These are phyloP conservation scores for Mellivora capensis DNA, from an alignment of 2,113 vertebrate genomes.

Conservation along the genomic window DNA sequence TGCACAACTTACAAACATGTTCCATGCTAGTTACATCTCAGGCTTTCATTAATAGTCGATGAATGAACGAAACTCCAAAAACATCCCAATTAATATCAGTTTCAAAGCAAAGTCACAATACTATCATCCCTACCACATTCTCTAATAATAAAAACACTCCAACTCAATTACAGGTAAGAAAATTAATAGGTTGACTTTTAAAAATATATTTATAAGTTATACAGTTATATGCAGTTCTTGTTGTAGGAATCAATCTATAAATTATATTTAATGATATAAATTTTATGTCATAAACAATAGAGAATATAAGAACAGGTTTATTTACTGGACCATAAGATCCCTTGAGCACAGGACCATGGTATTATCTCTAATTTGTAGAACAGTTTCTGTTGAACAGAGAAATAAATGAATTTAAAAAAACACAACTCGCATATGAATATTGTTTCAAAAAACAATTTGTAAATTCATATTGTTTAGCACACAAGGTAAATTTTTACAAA, in stretches of 20 bases:
- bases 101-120: background rate
- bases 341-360: background rate
- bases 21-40: background rate
- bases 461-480: background rate
- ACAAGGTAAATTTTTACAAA: background rate
- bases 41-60: background rate
- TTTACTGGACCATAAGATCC: background rate
- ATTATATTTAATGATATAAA: background rate
- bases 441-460: background rate
- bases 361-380: background rate
- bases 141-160: background rate
- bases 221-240: background rate
- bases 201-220: background rate
- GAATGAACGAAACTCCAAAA: background rate
- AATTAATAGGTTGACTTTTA: background rate
- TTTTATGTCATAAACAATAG: background rate
- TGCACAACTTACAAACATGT: background rate
- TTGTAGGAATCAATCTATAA: background rate
- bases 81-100: background rate
- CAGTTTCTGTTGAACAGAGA: background rate
- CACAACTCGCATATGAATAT: background rate
- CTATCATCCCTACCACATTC: background rate
- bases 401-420: background rate
- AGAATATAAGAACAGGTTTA: background rate
- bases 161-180: background rate